These are phyloP conservation scores for Eupeodes corollae DNA, from an alignment of 1,140 invertebrate species.

Conservation along the genomic window DNA sequence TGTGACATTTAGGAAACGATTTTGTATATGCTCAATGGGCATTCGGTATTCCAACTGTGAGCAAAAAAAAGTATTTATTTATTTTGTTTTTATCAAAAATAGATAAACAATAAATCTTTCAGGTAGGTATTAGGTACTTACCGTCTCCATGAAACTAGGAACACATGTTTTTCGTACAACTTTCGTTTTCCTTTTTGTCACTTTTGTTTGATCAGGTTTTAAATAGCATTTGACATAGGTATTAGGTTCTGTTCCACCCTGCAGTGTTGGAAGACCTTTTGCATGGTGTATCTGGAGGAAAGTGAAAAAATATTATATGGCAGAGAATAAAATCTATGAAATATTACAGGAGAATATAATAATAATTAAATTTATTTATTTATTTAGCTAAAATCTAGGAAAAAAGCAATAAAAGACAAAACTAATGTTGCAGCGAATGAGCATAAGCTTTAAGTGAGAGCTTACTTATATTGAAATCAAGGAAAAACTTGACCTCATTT, in stretches of 20 bases:
- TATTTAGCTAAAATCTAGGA: too few relatives aligned
- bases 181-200: conserved; percentile 91
- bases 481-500: too few relatives aligned
- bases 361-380: too few relatives aligned
- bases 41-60: conserved; percentile 77
- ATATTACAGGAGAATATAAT: too few relatives aligned
- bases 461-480: too few relatives aligned
- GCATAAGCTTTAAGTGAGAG: too few relatives aligned
- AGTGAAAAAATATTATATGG: neutral
- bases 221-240: conserved; percentile 90
- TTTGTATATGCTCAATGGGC: conserved; percentile 65
- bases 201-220: conserved; percentile 74
- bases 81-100: neutral
- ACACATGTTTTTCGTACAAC: conserved; percentile 83
- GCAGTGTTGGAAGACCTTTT: conserved; percentile 59
- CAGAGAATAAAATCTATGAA: too few relatives aligned
- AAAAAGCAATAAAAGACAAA: too few relatives aligned
- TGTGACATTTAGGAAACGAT: conserved; percentile 72
- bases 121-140: conserved; percentile 35
- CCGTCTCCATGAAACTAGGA: conserved; percentile 97
- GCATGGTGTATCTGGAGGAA: conserved; percentile 55
- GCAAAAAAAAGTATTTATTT: neutral
- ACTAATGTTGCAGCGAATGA: too few relatives aligned
- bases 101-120: too few relatives aligned
- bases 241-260: conserved; percentile 65